Base-by-base conservation (phyloP, 2,113 vertebrate species). In the Nycticorax nycticorax region DNA sequence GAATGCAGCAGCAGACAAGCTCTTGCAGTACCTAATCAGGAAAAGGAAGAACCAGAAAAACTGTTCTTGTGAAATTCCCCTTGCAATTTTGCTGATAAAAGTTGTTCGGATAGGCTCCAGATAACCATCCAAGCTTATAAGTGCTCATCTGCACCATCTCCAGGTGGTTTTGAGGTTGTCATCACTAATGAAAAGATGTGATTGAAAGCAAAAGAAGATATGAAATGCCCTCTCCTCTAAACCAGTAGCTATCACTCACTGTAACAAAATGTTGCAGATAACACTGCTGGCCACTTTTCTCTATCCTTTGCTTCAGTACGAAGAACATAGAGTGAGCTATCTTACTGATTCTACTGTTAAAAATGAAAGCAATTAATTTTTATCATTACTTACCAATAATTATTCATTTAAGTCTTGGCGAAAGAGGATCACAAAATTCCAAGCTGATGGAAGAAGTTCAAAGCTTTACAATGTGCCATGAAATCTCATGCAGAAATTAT, bases 171-270 rank as follows among this genome's bases (percentile, higher is more conserved):
- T 93, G 91, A 92, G 81, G 94, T 89, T 95, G 80, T 59, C 95
- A 91, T 92, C 53, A 14, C 92, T 91, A 96, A 93, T 97, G 87
- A 95, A 95, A 95, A 91, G 92, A 89, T 82, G 76, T 79, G 91
- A 92, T 77, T 89, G 84, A 96, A 94, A 94, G 84, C 79, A 85
- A 43, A 79, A 55, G 94, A 50, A 68, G 80, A 91, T 91, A 79
- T 66, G 62, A 91, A 93, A 68, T 89, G 84, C 57, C 57, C 84
- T 96, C 76, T 95, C 66, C 62, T 89, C 77, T 95, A 89, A 81
- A 79, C 9, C 87, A 67, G 57, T 19, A 96, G 89, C 84, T 96
- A 87, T 91, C 89, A n/a, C 32, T 85, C 53, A 35, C 66, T 79
- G 66, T 56, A 93, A 89, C 83, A 92, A 94, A 96, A 60, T 83